A percentile compares a stretch with the other conserved stretches of the same genome.
Evolutionary conservation across 2,888 invertebrate species (phyloP).

Genomic region (Cephus sareptanus): DNA sequence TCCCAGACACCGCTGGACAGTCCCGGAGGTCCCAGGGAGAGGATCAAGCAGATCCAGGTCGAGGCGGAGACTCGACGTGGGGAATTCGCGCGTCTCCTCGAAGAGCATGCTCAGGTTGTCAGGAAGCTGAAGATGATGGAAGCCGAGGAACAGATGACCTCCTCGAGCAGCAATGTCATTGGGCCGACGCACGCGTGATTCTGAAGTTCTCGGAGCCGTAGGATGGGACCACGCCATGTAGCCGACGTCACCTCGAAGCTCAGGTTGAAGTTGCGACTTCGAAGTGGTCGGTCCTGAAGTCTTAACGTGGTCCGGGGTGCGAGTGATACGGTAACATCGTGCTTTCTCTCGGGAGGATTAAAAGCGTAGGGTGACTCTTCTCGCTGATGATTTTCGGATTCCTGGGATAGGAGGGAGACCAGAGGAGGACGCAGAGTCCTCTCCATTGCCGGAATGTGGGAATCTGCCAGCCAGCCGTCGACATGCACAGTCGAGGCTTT

Average conservation of each 20-base stretch:
- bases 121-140: conserved; percentile 65
- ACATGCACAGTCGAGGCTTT: background rate
- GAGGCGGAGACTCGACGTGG: conserved; percentile 64
- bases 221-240: conserved; percentile 11
- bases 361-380: background rate
- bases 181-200: conserved; percentile 54
- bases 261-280: conserved; percentile 7
- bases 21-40: conserved; percentile 51
- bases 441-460: background rate
- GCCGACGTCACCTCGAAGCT: conserved; percentile 10
- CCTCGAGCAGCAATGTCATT: conserved; percentile 39
- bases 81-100: conserved; percentile 63
- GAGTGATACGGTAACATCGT: background rate
- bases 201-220: conserved; percentile 8
- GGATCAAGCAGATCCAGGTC: conserved; percentile 59
- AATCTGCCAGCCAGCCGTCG: background rate
- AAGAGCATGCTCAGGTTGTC: conserved; percentile 65
- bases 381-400: background rate
- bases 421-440: background rate
- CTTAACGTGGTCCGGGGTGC: background rate
- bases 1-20: conserved; percentile 52
- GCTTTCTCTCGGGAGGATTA: background rate
- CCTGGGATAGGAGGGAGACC: background rate
- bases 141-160: conserved; percentile 50
- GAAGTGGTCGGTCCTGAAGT: background rate